phyloP scores from a whole-genome alignment of 2,888 invertebrate genomes.

The Conus canariensis region DNA sequence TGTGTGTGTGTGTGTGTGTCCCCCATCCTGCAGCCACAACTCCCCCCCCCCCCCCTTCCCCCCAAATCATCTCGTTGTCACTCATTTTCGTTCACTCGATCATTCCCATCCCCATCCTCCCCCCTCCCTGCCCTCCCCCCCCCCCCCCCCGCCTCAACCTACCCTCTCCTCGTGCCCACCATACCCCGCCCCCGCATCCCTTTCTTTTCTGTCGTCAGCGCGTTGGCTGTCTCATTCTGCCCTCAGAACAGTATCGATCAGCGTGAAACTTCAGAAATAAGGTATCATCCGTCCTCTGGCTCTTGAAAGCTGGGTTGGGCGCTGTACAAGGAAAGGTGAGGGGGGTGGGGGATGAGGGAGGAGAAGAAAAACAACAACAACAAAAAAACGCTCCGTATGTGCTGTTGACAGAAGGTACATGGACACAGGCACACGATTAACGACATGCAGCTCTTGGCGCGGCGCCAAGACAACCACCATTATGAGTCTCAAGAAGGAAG shows the following conservation, averaged over 20 bases:
- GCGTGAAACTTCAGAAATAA: neutral
- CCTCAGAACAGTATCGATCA: neutral
- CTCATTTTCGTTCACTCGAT: neutral
- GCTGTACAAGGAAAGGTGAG: neutral
- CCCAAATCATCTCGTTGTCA: no score
- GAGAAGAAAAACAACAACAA: neutral
- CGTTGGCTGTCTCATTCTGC: neutral
- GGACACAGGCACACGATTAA: neutral
- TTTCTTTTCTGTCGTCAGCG: neutral
- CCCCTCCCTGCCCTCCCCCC: neutral
- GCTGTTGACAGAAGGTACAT: slow-evolving; percentile 6
- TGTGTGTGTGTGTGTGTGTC: no score
- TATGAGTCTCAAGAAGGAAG: no score
- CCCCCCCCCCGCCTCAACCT: neutral
- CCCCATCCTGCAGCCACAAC: no score
- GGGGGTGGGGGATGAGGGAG: neutral
- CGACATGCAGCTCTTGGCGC: neutral
- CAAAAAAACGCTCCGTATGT: neutral
- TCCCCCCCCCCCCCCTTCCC: no score
- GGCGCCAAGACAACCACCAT: no score
- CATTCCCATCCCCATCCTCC: neutral
- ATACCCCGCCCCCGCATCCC: neutral
- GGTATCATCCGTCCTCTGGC: neutral
- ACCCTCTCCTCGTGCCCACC: no score
- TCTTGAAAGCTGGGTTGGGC: neutral